Evolutionary conservation across 2,888 invertebrate genomes (phyloP).

Genomic region (Taenaris catops): DNA sequence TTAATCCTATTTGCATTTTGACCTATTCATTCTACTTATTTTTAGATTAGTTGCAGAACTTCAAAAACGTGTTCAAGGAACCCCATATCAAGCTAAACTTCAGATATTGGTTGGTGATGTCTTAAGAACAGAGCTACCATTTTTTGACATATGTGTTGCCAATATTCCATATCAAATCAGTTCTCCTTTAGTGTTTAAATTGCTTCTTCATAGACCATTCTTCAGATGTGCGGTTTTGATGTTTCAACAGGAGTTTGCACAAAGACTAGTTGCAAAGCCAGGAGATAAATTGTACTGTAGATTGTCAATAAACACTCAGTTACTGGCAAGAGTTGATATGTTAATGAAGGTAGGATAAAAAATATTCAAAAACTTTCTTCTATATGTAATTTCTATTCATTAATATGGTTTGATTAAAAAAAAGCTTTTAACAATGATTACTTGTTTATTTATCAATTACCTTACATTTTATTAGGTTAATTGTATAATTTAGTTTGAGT

Average conservation of each 20-base stretch:
- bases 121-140: constrained; percentile 95
- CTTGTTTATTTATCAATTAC: no score
- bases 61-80: constrained; percentile 96
- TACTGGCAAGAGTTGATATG: constrained; percentile 96
- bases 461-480: no score
- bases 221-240: constrained; percentile 97
- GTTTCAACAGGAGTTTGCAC: constrained; percentile 99
- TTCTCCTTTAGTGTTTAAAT: constrained; percentile 96
- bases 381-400: no score
- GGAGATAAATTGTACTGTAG: constrained; percentile 98
- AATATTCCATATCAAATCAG: constrained; percentile 99
- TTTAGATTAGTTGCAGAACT: constrained; percentile 95
- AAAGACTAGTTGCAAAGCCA: constrained; percentile 96
- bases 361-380: no score
- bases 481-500: no score
- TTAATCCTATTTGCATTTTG: no score
- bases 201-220: constrained; percentile 91
- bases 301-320: constrained; percentile 96
- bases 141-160: constrained; percentile 98
- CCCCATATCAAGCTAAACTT: constrained; percentile 92
- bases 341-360: constrained; percentile 94
- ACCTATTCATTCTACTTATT: no score
- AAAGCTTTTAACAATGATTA: no score
- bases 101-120: constrained; percentile 97
- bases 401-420: no score